phyloP scores from a whole-genome alignment of 2,113 vertebrate species.

The Myotis yumanensis region DNA sequence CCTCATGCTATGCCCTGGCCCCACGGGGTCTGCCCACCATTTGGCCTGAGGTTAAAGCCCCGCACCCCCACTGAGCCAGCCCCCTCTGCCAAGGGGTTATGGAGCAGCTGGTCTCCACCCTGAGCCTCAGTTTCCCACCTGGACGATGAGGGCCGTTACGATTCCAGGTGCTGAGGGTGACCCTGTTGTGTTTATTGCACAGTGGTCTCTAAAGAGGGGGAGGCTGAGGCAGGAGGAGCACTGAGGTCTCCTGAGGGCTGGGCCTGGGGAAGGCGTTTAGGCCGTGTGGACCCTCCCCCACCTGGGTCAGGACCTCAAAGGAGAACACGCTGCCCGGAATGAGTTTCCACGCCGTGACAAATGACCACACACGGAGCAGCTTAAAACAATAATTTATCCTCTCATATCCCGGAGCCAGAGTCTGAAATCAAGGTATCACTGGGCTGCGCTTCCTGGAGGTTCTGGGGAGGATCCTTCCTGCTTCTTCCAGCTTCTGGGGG shows the following conservation, averaged over 20 bases:
- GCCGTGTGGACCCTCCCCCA: no score
- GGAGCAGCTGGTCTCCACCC: neutral
- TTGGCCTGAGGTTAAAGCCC: neutral
- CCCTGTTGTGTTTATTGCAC: neutral
- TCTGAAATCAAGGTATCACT: fast-evolving
- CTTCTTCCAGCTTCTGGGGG: neutral
- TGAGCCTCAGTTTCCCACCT: neutral
- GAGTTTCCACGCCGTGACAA: neutral
- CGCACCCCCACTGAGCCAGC: no score
- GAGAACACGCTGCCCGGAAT: neutral
- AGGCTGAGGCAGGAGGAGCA: neutral
- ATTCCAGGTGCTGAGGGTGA: neutral
- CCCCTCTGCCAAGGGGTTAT: fast-evolving
- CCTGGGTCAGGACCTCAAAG: neutral
- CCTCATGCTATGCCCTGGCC: neutral
- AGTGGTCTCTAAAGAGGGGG: neutral
- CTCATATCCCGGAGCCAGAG: fast-evolving
- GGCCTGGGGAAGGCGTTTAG: neutral
- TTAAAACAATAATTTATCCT: neutral
- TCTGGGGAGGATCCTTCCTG: neutral
- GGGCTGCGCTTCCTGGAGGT: neutral
- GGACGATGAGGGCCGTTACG: fast-evolving
- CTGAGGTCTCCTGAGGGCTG: no score
- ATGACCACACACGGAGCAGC: fast-evolving
- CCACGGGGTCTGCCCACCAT: neutral